A percentile compares a stretch with the other conserved stretches of the same genome.
Evolutionary conservation across 2,113 vertebrate genomes (phyloP).

Genomic region (Coracopsis vasa): DNA sequence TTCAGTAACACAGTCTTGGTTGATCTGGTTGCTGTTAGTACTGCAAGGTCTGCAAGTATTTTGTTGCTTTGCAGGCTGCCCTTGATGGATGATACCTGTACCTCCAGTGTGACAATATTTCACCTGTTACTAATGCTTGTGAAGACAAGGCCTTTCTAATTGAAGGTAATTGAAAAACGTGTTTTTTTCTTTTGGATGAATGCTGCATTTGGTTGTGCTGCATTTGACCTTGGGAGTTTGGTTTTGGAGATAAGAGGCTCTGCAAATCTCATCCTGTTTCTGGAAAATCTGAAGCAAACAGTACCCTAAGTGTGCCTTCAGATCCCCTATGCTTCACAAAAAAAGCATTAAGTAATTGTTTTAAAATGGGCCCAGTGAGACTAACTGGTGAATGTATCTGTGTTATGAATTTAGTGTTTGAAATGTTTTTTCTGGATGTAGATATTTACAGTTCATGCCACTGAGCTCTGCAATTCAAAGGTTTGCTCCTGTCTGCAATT

Average conservation of each 20-base stretch:
- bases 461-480: background rate
- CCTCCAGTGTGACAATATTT: background rate
- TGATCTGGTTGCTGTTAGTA: background rate
- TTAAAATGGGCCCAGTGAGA: background rate
- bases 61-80: background rate
- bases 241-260: background rate
- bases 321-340: fast-evolving
- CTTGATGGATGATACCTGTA: background rate
- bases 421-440: background rate
- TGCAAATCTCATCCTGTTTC: background rate
- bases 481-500: background rate
- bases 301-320: background rate
- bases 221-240: background rate
- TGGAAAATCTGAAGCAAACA: background rate
- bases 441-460: fast-evolving
- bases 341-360: background rate
- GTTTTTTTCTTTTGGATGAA: no score
- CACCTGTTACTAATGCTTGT: background rate
- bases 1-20: background rate
- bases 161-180: background rate
- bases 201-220: background rate
- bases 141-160: background rate
- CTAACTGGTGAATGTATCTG: background rate
- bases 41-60: background rate
- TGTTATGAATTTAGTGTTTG: background rate